phyloP scores from a whole-genome alignment of 2,113 vertebrate species.

The Coturnix japonica region DNA sequence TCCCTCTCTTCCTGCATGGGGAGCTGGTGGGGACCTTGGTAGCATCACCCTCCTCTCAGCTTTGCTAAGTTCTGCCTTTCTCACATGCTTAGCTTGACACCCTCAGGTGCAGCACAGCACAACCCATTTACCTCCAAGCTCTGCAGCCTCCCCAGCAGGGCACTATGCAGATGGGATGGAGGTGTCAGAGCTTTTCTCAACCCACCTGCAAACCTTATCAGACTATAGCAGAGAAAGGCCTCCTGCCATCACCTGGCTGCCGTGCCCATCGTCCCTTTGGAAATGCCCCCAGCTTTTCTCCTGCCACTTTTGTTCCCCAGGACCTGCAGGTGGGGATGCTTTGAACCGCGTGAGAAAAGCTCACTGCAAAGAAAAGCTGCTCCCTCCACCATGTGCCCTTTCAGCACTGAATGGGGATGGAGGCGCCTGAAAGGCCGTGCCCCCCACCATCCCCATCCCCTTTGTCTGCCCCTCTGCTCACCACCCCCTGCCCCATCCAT shows the following conservation, averaged over 20 bases:
- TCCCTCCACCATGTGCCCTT: not conserved
- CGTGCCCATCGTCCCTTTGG: not conserved
- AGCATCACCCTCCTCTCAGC: not conserved
- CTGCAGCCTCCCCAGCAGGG: not conserved
- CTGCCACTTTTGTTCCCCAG: not conserved
- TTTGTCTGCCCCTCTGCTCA: constrained; percentile 1
- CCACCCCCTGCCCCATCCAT: not conserved
- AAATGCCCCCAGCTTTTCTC: not conserved
- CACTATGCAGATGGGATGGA: rapidly evolving
- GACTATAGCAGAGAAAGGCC: not conserved
- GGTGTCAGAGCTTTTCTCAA: rapidly evolving
- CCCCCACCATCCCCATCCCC: not conserved
- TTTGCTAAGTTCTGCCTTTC: not conserved
- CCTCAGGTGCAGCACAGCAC: not conserved
- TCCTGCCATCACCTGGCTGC: not conserved
- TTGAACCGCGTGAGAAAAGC: constrained; percentile 29
- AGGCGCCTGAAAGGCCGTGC: constrained; percentile 4
- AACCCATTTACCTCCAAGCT: not conserved
- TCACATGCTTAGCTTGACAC: rapidly evolving
- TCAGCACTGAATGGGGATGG: constrained; percentile 30
- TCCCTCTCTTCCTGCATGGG: not conserved
- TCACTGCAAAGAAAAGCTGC: not conserved
- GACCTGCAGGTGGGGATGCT: constrained; percentile 34
- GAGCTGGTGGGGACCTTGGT: not conserved
- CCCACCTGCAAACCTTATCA: not conserved